Conservation (phyloP, 2,797 vertebrate genomes). For the Diplodus puntazzo region DNA sequence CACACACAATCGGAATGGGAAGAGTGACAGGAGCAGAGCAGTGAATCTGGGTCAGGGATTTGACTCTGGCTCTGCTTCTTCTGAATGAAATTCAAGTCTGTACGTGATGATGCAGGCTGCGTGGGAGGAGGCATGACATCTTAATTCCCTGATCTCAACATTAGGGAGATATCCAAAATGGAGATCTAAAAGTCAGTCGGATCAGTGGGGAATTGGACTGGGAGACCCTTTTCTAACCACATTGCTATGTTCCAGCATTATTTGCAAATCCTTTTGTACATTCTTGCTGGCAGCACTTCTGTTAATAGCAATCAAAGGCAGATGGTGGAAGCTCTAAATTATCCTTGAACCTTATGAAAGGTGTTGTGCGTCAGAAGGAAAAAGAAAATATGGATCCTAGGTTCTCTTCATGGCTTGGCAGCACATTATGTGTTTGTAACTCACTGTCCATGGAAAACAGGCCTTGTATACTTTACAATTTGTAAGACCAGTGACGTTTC, state of each 20-base stretch:
- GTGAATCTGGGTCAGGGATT: constrained; percentile 69
- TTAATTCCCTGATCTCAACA: constrained; percentile 58
- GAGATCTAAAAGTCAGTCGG: constrained; percentile 37
- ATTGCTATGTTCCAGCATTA: constrained; percentile 2
- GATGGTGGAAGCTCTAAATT: constrained; percentile 32
- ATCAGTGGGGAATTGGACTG: constrained; percentile 18
- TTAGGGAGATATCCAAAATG: constrained; percentile 49
- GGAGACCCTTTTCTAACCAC: constrained; percentile 7
- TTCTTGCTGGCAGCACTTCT: constrained; percentile 39
- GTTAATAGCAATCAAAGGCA: constrained; percentile 36
- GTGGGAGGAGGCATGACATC: constrained; percentile 54
- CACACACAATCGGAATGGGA: constrained; percentile 5
- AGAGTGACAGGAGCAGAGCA: constrained; percentile 10
- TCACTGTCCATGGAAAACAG: background rate
- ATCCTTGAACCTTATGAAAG: constrained; percentile 21
- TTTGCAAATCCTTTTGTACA: constrained; percentile 2
- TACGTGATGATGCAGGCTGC: constrained; percentile 28
- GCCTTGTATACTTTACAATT: background rate
- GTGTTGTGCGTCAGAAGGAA: constrained; percentile 6
- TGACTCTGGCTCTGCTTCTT: constrained; percentile 33
- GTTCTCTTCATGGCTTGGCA: background rate
- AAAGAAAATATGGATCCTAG: constrained; percentile 11
- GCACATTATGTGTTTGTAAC: background rate
- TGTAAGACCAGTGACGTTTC: background rate
- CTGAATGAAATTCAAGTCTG: constrained; percentile 47